phyloP scores from a whole-genome alignment of 2,113 vertebrate species.

The Tricholaema leucomelas region DNA sequence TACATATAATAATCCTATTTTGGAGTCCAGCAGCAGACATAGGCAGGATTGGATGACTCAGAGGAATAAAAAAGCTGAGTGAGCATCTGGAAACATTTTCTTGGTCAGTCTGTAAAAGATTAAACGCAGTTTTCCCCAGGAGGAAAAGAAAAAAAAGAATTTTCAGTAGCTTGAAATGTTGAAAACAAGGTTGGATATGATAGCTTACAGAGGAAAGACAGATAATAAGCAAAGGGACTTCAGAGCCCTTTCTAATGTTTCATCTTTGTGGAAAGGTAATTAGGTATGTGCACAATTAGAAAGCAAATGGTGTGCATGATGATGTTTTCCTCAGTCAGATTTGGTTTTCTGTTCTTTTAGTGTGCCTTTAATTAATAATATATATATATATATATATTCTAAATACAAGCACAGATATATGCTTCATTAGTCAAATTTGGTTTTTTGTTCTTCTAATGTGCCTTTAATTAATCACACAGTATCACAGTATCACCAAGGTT shows the following conservation, averaged over 20 bases:
- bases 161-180: not conserved
- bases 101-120: not conserved
- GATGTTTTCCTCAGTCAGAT: conserved; percentile 20
- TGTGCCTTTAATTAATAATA: conserved; percentile 39
- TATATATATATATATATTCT: not conserved
- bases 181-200: not conserved
- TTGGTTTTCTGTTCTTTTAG: conserved; percentile 32
- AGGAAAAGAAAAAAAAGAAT: not conserved
- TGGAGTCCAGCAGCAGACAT: conserved; percentile 5
- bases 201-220: not conserved
- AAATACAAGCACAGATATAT: not conserved
- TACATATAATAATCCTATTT: conserved; percentile 12
- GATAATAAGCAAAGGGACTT: not conserved
- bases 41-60: not conserved
- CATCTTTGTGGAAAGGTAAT: conserved; percentile 6
- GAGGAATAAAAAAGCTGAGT: not conserved
- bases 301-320: not conserved
- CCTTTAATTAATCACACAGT: too few species aligned
- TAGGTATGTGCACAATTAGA: conserved; percentile 39
- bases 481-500: too few species aligned
- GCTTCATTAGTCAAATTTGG: too few species aligned
- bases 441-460: too few species aligned
- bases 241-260: not conserved
- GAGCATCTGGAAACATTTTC: conserved; percentile 12
- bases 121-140: not conserved